Evolutionary conservation across 2,797 vertebrate species (phyloP).

Genomic region (Crocidura indochinensis): DNA sequence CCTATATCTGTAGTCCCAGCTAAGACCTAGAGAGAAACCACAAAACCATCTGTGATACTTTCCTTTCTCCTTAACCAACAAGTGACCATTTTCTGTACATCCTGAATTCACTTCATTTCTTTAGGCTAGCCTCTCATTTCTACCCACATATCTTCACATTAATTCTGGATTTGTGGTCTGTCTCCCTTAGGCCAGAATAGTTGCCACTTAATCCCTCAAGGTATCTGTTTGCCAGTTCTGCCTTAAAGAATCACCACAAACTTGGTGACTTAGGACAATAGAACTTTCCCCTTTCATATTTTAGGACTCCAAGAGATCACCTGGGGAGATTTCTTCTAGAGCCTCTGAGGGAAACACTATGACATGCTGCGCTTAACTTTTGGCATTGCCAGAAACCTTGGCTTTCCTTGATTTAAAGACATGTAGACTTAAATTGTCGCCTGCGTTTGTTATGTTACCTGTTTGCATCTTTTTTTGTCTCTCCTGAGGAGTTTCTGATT

Average conservation of each 20-base stretch:
- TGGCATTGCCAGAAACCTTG: background rate
- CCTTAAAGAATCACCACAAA: too few relatives aligned
- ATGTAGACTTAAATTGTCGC: background rate
- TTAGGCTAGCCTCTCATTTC: background rate
- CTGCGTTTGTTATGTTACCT: background rate
- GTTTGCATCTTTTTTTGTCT: background rate
- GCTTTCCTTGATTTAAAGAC: background rate
- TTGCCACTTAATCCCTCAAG: background rate
- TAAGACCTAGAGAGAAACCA: conserved; percentile 22
- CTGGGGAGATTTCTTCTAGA: background rate
- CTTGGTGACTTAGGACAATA: background rate
- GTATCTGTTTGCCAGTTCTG: background rate
- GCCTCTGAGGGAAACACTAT: too few relatives aligned
- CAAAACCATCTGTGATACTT: background rate
- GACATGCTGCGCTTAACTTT: background rate
- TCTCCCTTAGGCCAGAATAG: background rate
- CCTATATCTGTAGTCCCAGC: background rate
- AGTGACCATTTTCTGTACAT: background rate
- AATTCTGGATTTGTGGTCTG: conserved; percentile 10
- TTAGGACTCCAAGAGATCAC: too few relatives aligned
- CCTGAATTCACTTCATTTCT: background rate
- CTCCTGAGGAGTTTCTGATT: background rate
- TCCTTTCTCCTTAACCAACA: background rate
- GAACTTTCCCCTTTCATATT: background rate
- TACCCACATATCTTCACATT: background rate